A percentile compares a stretch with the other conserved stretches of the same genome.
Conservation (phyloP, 2,113 vertebrate genomes). For the Columbina picui region DNA sequence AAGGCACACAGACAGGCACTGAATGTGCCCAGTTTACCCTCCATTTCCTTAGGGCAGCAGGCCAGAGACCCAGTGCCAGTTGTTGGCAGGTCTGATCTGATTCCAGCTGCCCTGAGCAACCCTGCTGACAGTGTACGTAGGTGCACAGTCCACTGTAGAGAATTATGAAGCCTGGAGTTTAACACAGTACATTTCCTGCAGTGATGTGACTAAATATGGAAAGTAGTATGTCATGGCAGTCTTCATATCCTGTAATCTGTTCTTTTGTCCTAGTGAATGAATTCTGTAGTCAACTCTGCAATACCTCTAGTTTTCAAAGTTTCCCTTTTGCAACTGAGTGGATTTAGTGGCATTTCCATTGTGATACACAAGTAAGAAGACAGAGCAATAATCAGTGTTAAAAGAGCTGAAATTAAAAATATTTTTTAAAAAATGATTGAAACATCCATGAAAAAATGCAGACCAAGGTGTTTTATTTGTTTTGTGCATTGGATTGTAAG, state of each 20-base stretch:
- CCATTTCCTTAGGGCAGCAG: not conserved
- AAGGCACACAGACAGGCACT: not conserved
- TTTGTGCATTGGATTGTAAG: not conserved
- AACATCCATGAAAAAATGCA: not conserved
- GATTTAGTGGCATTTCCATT: not conserved
- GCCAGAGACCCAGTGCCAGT: not conserved
- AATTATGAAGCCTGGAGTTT: not conserved
- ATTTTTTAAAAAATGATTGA: not conserved
- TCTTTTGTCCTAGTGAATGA: not conserved
- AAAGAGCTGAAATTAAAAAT: not conserved
- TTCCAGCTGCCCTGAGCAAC: not conserved
- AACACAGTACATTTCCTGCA: not conserved
- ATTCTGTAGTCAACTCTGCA: not conserved
- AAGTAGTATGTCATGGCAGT: not conserved
- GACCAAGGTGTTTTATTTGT: not conserved
- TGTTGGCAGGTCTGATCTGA: not conserved
- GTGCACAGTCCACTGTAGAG: not conserved
- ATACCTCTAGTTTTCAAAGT: not conserved
- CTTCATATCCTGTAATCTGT: not conserved
- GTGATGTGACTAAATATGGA: not conserved
- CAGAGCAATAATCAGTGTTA: not conserved
- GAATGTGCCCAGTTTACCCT: not conserved
- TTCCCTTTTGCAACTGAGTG: not conserved
- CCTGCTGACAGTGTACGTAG: rapidly evolving
- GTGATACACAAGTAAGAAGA: not conserved